phyloP scores from a whole-genome alignment of 2,113 vertebrate species.

The Ophiodon elongatus region DNA sequence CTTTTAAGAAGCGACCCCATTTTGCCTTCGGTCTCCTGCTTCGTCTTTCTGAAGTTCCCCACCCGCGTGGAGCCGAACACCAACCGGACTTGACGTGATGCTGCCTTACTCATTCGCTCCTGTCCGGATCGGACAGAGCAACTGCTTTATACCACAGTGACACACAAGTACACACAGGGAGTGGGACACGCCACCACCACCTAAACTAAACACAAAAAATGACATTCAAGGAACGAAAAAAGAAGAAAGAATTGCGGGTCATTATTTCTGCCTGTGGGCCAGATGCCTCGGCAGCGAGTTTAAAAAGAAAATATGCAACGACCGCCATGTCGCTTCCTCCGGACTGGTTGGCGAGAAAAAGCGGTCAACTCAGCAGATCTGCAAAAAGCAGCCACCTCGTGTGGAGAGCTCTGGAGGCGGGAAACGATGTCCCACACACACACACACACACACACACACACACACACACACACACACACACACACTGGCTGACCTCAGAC shows the following conservation, averaged over 20 bases:
- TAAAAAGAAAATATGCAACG: conserved; percentile 82
- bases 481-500: conserved; percentile 53
- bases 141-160: conserved; percentile 51
- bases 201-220: conserved; percentile 49
- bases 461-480: conserved; percentile 28
- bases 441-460: conserved; percentile 33
- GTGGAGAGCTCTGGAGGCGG: conserved; percentile 33
- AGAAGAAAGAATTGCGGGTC: conserved; percentile 44
- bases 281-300: conserved; percentile 65
- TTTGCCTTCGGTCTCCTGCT: conserved; percentile 66
- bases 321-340: conserved; percentile 68
- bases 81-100: conserved; percentile 77
- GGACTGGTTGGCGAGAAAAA: conserved; percentile 44
- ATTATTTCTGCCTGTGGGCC: conserved; percentile 71
- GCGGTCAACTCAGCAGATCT: conserved; percentile 64
- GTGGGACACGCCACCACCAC: conserved; percentile 25
- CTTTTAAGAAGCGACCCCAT: conserved; percentile 60
- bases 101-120: conserved; percentile 91
- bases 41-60: conserved; percentile 44
- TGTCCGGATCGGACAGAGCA: conserved; percentile 49
- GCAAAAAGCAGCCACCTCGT: conserved; percentile 10
- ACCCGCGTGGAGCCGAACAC: conserved; percentile 45
- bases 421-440: conserved; percentile 17
- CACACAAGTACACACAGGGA: conserved; percentile 51
- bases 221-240: conserved; percentile 52